A percentile compares a stretch with the other conserved stretches of the same genome.
These are phyloP conservation scores for Nebria salina DNA, from an alignment of 2,888 invertebrate genomes.

Conservation along the genomic window DNA sequence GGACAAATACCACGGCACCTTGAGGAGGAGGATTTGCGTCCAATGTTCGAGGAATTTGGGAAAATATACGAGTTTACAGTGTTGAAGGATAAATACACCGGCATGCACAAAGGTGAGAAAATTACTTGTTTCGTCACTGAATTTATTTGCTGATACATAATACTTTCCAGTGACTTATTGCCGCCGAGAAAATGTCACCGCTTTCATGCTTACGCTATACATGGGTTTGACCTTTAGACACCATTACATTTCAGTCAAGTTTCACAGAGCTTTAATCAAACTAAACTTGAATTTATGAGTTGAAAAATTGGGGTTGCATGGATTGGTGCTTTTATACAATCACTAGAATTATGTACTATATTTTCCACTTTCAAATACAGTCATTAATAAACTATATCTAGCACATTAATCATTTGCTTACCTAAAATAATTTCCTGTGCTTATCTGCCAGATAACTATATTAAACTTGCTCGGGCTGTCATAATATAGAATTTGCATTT, in stretches of 20 bases:
- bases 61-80: constrained; percentile 95
- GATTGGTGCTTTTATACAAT: neutral
- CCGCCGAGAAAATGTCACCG: neutral
- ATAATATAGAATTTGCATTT: too few species aligned
- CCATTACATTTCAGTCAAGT: neutral
- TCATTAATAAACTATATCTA: too few species aligned
- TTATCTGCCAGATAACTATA: too few species aligned
- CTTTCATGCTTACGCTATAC: neutral
- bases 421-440: too few species aligned
- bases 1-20: constrained; percentile 92
- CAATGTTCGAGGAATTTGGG: constrained; percentile 92
- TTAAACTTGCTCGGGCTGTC: too few species aligned
- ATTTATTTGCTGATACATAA: constrained; percentile 11
- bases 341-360: neutral
- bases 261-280: neutral
- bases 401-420: too few species aligned
- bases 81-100: constrained; percentile 93
- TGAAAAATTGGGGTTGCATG: neutral
- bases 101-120: constrained; percentile 89
- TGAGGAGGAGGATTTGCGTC: constrained; percentile 86
- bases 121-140: neutral
- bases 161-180: neutral
- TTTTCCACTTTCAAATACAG: neutral
- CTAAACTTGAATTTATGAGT: neutral
- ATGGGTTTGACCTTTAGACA: neutral